Percentiles rank a stretch among this genome's conserved stretches.
Evolutionary conservation across 2,888 invertebrate genomes (phyloP).

Genomic region (Cryptosula pallasiana): DNA sequence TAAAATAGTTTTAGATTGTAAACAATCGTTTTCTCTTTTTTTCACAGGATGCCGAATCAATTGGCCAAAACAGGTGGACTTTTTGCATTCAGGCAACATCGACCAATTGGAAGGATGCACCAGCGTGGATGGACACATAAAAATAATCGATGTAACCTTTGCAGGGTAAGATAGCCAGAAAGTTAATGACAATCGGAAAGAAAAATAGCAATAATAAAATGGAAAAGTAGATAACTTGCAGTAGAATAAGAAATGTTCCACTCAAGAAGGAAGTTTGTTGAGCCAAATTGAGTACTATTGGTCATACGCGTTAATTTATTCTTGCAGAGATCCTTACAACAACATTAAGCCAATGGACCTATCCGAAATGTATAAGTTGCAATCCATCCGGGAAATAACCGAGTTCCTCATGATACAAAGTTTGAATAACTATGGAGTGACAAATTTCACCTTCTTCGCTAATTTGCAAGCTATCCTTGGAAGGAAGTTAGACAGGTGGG

Average conservation of each 20-base stretch:
- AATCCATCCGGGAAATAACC: constrained; percentile 84
- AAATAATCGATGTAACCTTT: constrained; percentile 83
- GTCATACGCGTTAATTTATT: too few species aligned
- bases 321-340: constrained; percentile 29
- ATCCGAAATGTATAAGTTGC: constrained; percentile 77
- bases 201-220: too few species aligned
- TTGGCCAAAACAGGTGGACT: constrained; percentile 30
- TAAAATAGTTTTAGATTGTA: too few species aligned
- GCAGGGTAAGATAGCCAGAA: constrained; percentile 67
- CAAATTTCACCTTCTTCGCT: constrained; percentile 80
- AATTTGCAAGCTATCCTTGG: constrained; percentile 92
- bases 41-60: constrained; percentile 5
- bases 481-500: constrained; percentile 71
- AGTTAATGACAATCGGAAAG: too few species aligned
- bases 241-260: too few species aligned
- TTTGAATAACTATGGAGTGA: constrained; percentile 70
- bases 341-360: constrained; percentile 55
- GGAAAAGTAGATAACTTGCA: too few species aligned
- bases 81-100: constrained; percentile 82
- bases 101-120: constrained; percentile 85
- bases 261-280: too few species aligned
- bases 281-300: too few species aligned
- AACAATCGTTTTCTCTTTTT: neutral
- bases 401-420: constrained; percentile 88
- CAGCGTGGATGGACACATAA: constrained; percentile 84